phyloP scores from a whole-genome alignment of 2,113 vertebrate genomes.

The Brachirus orientalis region DNA sequence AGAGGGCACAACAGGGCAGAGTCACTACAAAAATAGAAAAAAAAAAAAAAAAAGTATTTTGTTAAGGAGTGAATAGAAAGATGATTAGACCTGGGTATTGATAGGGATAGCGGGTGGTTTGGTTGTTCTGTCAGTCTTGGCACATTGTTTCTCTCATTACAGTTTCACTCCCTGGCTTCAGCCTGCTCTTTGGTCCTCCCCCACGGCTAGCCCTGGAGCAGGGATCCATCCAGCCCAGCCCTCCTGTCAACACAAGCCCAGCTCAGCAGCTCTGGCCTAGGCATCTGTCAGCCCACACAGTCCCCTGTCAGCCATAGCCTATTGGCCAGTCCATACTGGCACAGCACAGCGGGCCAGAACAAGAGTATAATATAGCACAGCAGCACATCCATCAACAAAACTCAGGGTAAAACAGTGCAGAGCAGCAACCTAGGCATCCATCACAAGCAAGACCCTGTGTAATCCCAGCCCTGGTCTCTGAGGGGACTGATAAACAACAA shows the following conservation, averaged over 20 bases:
- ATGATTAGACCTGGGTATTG: conserved; percentile 48
- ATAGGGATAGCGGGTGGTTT: conserved; percentile 53
- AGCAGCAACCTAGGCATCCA: conserved; percentile 52
- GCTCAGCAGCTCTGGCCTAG: conserved; percentile 72
- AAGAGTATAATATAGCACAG: conserved; percentile 58
- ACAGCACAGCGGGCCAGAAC: conserved; percentile 56
- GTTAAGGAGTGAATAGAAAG: conserved; percentile 36
- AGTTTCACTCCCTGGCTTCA: conserved; percentile 60
- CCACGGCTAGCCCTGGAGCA: conserved; percentile 74
- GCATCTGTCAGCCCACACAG: conserved; percentile 77
- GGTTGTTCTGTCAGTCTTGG: conserved; percentile 68
- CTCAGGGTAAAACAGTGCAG: conserved; percentile 49
- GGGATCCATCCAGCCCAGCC: conserved; percentile 69
- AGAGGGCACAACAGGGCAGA: conserved; percentile 15
- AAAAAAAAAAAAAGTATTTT: conserved; percentile 17
- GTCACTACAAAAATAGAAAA: conserved; percentile 13
- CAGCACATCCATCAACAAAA: conserved; percentile 65
- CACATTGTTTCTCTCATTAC: conserved; percentile 76
- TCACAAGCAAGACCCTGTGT: conserved; percentile 32
- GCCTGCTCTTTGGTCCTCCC: conserved; percentile 70
- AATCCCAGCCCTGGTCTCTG: conserved; percentile 17
- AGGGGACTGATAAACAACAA: conserved; percentile 30
- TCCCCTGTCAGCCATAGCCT: conserved; percentile 68
- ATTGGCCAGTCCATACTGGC: conserved; percentile 66
- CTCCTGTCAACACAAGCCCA: conserved; percentile 75